Evolutionary conservation across 2,888 invertebrate species (phyloP).

Genomic region (Dryomyza anilis): DNA sequence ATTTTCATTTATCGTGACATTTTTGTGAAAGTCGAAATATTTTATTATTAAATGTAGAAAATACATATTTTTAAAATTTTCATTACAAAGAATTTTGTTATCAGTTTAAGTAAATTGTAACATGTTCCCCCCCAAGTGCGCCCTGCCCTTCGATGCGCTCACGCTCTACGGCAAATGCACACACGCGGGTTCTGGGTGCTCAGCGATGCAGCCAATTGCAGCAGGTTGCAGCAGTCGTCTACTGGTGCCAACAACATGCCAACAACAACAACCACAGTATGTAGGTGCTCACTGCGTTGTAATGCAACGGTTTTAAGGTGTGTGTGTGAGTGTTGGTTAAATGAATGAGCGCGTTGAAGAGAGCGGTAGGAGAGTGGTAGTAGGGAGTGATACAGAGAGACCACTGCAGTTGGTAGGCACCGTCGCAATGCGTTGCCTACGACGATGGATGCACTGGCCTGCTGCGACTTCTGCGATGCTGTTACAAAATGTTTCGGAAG

Average conservation of each 20-base stretch:
- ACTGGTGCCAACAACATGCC: slow-evolving; percentile 27
- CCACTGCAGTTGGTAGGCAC: slow-evolving; percentile 33
- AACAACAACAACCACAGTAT: not conserved
- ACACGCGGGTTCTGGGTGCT: too few relatives aligned
- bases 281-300: not conserved
- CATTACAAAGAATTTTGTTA: too few relatives aligned
- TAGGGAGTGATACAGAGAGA: slow-evolving; percentile 5
- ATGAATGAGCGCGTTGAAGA: not conserved
- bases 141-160: too few relatives aligned
- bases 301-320: not conserved
- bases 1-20: too few relatives aligned
- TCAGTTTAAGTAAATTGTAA: too few relatives aligned
- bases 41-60: too few relatives aligned
- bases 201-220: too few relatives aligned
- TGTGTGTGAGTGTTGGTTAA: not conserved
- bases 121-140: too few relatives aligned
- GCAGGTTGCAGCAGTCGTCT: not conserved
- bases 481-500: slow-evolving; percentile 62
- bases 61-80: too few relatives aligned
- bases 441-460: slow-evolving; percentile 37
- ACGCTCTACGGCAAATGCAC: too few relatives aligned
- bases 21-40: too few relatives aligned
- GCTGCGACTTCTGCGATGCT: slow-evolving; percentile 55
- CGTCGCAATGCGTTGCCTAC: slow-evolving; percentile 32
- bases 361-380: not conserved